A percentile compares a stretch with the other conserved stretches of the same genome.
These are phyloP conservation scores for Piliocolobus tephrosceles DNA, from an alignment of 2,113 vertebrate genomes.

Conservation along the genomic window DNA sequence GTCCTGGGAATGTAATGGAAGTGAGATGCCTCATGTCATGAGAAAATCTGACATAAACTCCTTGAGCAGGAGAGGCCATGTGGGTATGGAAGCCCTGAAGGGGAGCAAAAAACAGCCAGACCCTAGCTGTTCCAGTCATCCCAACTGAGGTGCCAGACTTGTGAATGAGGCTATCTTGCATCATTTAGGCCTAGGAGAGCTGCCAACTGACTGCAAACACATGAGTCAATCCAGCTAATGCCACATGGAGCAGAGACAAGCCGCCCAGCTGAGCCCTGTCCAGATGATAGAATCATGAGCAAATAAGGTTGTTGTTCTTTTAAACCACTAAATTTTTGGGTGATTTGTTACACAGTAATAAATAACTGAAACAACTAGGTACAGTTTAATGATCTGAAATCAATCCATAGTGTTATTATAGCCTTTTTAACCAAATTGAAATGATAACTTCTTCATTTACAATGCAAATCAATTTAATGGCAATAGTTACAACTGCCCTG, in stretches of 20 bases:
- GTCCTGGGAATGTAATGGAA: neutral
- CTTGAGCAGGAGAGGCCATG: neutral
- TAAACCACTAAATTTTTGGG: neutral
- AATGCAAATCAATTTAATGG: conserved; percentile 57
- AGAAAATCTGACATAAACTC: neutral
- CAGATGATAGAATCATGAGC: neutral
- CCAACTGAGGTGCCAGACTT: neutral
- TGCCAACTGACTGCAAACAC: neutral
- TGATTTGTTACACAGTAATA: conserved; percentile 35
- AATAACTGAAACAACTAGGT: conserved; percentile 55
- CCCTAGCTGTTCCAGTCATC: neutral
- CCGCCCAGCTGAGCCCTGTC: neutral
- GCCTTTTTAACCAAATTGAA: conserved; percentile 62
- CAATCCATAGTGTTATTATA: conserved; percentile 33
- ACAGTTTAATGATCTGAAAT: conserved; percentile 50
- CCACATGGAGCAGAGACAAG: neutral
- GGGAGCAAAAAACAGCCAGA: neutral
- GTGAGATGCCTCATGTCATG: neutral
- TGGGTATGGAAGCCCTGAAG: neutral
- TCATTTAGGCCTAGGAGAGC: neutral
- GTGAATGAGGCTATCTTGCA: neutral
- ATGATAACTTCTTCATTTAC: conserved; percentile 49
- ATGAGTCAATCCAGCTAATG: neutral
- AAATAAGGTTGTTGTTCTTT: conserved; percentile 8
- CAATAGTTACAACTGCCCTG: conserved; percentile 43